These are phyloP conservation scores for Lasioglossum leucozonium DNA, from an alignment of 2,888 invertebrate genomes.

Conservation along the genomic window DNA sequence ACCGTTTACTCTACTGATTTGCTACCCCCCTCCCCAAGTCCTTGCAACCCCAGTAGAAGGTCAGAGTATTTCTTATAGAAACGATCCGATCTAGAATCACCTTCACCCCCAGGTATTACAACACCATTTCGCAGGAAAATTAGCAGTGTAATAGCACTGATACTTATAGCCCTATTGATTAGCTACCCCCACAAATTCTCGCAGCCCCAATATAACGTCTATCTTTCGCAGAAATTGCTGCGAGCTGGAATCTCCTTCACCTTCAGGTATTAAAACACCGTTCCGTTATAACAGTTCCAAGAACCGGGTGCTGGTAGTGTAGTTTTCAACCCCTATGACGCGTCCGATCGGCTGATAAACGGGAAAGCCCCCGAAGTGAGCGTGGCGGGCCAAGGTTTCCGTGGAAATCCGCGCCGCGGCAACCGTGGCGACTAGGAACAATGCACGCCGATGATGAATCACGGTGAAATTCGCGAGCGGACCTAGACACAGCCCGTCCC, in stretches of 20 bases:
- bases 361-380: slow-evolving; percentile 50
- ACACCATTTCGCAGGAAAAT: neutral
- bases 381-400: neutral
- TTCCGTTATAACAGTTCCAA: neutral
- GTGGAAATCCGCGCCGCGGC: neutral
- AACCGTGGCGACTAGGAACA: neutral
- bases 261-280: neutral
- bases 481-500: no score
- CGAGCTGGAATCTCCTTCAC: neutral
- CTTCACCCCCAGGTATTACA: neutral
- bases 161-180: neutral
- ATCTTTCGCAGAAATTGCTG: neutral
- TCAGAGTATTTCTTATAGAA: neutral
- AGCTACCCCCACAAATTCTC: neutral
- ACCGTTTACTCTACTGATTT: no score
- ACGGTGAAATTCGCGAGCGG: slow-evolving; percentile 3
- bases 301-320: neutral
- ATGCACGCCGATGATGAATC: slow-evolving; percentile 26
- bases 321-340: slow-evolving; percentile 1
- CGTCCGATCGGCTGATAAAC: slow-evolving; percentile 54
- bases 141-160: neutral
- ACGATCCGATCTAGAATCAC: neutral
- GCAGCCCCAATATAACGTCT: neutral
- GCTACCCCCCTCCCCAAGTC: neutral
- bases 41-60: neutral